phyloP scores from a whole-genome alignment of 2,113 vertebrate species.

The Myiozetetes cayanensis region DNA sequence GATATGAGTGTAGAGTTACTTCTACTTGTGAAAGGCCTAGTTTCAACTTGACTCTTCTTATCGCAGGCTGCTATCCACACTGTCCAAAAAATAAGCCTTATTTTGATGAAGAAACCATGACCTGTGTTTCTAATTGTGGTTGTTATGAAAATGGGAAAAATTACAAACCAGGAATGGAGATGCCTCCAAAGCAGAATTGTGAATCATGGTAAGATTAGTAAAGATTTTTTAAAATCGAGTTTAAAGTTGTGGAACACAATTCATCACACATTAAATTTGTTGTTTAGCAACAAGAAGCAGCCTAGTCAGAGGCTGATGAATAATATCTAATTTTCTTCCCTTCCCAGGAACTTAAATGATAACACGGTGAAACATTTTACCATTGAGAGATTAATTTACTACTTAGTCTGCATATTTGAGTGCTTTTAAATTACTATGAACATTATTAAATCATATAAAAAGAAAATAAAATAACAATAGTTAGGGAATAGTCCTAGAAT shows the following conservation, averaged over 20 bases:
- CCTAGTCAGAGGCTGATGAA: background rate
- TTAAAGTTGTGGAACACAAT: background rate
- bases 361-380: background rate
- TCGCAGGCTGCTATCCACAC: conserved; percentile 88
- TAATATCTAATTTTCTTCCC: background rate
- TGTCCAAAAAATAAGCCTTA: conserved; percentile 82
- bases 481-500: background rate
- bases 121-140: conserved; percentile 82
- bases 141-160: conserved; percentile 77
- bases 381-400: background rate
- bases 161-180: conserved; percentile 66
- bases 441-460: background rate
- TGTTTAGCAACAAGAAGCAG: background rate
- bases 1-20: background rate
- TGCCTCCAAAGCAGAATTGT: conserved; percentile 79
- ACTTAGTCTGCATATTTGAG: background rate
- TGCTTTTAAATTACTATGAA: background rate
- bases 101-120: conserved; percentile 90
- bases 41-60: background rate
- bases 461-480: background rate
- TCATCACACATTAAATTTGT: background rate
- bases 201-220: conserved; percentile 79
- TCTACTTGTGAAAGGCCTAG: background rate
- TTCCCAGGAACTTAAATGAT: background rate
- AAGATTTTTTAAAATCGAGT: background rate